These are phyloP conservation scores for Gerris lacustris DNA, from an alignment of 2,888 invertebrate species.

Conservation along the genomic window DNA sequence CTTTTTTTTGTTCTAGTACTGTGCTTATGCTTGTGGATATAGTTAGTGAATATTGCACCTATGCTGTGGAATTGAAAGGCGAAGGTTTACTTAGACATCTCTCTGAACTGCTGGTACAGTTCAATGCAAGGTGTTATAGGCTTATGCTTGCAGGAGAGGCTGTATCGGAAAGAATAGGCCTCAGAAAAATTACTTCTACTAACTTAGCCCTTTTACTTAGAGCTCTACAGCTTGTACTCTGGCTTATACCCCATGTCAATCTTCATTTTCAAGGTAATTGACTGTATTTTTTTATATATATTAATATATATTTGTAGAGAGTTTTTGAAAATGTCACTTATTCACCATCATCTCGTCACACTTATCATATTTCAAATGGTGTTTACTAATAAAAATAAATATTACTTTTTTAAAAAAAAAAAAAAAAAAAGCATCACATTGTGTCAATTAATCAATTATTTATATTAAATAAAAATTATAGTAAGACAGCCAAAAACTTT, in stretches of 20 bases:
- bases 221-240: slow-evolving; percentile 66
- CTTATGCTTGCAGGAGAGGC: slow-evolving; percentile 94
- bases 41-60: slow-evolving; percentile 82
- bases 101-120: slow-evolving; percentile 75
- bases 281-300: slow-evolving; percentile 5
- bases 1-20: slow-evolving; percentile 41
- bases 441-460: too few relatives aligned
- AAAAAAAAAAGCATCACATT: too few relatives aligned
- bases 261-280: slow-evolving; percentile 49
- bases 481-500: too few relatives aligned
- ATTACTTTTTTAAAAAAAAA: too few relatives aligned
- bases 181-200: slow-evolving; percentile 87
- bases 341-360: too few relatives aligned
- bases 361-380: too few relatives aligned
- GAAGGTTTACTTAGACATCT: slow-evolving; percentile 69
- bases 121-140: slow-evolving; percentile 81
- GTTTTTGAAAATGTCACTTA: neutral
- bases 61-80: slow-evolving; percentile 41
- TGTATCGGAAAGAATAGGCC: slow-evolving; percentile 72
- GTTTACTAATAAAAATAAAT: too few relatives aligned
- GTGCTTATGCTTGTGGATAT: slow-evolving; percentile 79
- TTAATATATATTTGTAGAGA: neutral
- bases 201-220: slow-evolving; percentile 79
- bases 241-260: slow-evolving; percentile 62
- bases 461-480: too few relatives aligned